Evolutionary conservation across 2,888 invertebrate species (phyloP).

Genomic region (Linyphia triangularis): DNA sequence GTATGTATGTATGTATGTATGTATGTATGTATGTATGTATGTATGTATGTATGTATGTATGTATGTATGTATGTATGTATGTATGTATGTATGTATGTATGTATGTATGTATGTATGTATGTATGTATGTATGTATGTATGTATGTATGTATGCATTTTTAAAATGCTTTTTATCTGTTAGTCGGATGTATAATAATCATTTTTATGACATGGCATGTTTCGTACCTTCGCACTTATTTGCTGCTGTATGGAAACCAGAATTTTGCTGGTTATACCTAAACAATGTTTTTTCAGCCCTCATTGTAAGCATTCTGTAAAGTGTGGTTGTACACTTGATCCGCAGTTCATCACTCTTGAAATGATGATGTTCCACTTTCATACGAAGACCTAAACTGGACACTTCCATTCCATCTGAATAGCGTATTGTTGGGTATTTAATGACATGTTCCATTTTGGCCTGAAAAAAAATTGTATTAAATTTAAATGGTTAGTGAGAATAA

Average conservation of each 20-base stretch:
- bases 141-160: too few species aligned
- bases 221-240: constrained; percentile 71
- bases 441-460: constrained; percentile 69
- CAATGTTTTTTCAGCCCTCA: constrained; percentile 67
- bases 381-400: constrained; percentile 68
- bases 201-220: constrained; percentile 9
- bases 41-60: too few species aligned
- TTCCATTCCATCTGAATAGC: constrained; percentile 65
- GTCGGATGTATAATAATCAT: too few species aligned
- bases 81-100: too few species aligned
- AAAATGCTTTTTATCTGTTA: too few species aligned
- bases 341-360: constrained; percentile 70
- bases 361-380: constrained; percentile 66
- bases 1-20: too few species aligned
- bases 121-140: too few species aligned
- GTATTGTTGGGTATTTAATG: constrained; percentile 68
- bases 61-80: too few species aligned
- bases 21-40: too few species aligned
- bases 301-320: constrained; percentile 71
- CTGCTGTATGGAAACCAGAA: constrained; percentile 72
- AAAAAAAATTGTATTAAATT: too few species aligned
- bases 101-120: too few species aligned
- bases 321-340: constrained; percentile 73
- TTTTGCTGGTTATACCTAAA: constrained; percentile 74
- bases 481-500: too few species aligned